Percentiles rank a stretch among this genome's conserved stretches.
Evolutionary conservation across 1,140 invertebrate species (phyloP).

Genomic region (Eufriesea mexicana): DNA sequence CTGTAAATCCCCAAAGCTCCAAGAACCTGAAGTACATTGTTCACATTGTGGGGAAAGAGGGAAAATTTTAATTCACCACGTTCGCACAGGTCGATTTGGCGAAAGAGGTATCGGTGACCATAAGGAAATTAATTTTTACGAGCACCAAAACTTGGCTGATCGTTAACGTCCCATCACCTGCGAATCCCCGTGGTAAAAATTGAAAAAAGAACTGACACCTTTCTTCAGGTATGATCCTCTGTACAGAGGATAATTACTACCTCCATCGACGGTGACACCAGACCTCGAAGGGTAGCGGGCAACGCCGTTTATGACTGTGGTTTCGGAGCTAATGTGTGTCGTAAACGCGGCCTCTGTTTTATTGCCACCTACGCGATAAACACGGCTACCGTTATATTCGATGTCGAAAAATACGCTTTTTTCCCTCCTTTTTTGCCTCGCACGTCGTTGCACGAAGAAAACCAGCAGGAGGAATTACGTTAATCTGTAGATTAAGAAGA

Average conservation of each 20-base stretch:
- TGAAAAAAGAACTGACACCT: background rate
- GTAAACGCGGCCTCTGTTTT: conserved; percentile 8
- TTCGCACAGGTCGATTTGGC: background rate
- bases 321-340: conserved; percentile 30
- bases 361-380: conserved; percentile 4
- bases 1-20: too few species aligned
- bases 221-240: background rate
- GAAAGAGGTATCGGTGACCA: background rate
- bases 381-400: conserved; percentile 18
- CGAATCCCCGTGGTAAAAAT: background rate
- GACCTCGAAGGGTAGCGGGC: background rate
- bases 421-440: background rate
- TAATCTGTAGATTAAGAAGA: background rate
- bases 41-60: background rate
- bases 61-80: background rate
- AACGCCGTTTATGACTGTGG: conserved; percentile 26
- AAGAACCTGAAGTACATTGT: background rate
- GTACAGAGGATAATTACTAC: background rate
- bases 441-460: background rate
- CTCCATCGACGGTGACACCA: background rate
- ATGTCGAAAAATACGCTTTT: background rate
- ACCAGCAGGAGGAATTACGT: background rate
- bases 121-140: background rate
- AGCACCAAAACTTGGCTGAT: background rate
- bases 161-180: background rate